phyloP scores from a whole-genome alignment of 1,140 invertebrate genomes.

The Brachionus calyciflorus region DNA sequence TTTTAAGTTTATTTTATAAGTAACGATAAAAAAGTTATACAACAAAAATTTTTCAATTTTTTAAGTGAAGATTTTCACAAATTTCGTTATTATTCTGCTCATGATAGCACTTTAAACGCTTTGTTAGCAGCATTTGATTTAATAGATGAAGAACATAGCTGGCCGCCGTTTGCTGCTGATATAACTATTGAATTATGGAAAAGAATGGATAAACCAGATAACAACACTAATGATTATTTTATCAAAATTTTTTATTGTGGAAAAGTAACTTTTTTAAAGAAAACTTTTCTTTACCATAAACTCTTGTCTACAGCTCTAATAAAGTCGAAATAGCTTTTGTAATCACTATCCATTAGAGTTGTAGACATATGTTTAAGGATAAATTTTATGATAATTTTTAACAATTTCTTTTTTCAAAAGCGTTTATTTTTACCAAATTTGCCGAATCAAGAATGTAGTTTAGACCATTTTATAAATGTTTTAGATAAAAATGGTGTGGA shows the following conservation, averaged over 20 bases:
- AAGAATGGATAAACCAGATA: background rate
- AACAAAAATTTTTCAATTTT: too few species aligned
- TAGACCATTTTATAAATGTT: background rate
- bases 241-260: constrained; percentile 7
- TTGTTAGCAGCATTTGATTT: constrained; percentile 8
- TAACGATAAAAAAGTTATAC: too few species aligned
- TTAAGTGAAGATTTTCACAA: constrained; percentile 7
- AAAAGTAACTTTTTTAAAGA: background rate
- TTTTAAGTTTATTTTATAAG: background rate
- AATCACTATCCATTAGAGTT: too few species aligned
- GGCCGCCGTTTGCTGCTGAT: constrained; percentile 43
- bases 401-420: background rate
- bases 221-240: background rate
- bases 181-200: constrained; percentile 37
- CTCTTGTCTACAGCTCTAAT: too few species aligned
- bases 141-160: constrained; percentile 22
- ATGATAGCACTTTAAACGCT: constrained; percentile 43
- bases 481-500: constrained; percentile 4
- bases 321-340: too few species aligned
- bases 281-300: too few species aligned
- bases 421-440: background rate
- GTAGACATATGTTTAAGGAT: too few species aligned
- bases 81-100: constrained; percentile 39
- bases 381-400: background rate
- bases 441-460: background rate